phyloP scores from a whole-genome alignment of 2,888 invertebrate genomes.

The Trachelus tabidus region DNA sequence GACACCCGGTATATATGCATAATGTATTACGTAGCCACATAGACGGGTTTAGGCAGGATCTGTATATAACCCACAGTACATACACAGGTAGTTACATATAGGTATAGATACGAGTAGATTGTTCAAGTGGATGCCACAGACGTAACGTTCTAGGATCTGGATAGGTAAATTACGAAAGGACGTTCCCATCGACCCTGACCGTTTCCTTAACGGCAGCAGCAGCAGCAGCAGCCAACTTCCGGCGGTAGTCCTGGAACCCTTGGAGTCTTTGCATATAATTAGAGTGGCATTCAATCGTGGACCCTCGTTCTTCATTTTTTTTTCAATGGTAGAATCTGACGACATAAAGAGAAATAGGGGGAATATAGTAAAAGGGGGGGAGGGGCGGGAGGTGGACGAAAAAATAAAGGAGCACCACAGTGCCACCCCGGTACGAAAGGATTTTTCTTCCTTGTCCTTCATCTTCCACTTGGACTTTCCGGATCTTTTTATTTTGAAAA shows the following conservation, averaged over 20 bases:
- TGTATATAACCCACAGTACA: background rate
- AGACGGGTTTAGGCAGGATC: background rate
- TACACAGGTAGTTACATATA: background rate
- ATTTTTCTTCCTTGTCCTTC: background rate
- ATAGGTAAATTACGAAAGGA: background rate
- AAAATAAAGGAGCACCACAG: background rate
- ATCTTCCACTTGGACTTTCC: background rate
- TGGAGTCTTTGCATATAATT: slow-evolving; percentile 63
- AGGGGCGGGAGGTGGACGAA: background rate
- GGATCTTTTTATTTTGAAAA: slow-evolving; percentile 1
- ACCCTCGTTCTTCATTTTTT: slow-evolving; percentile 24
- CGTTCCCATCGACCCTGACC: background rate
- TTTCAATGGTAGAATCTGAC: slow-evolving; percentile 17
- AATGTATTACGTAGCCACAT: slow-evolving; percentile 36
- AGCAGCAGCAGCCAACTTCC: background rate
- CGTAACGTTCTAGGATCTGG: background rate
- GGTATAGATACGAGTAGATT: background rate
- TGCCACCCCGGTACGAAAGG: background rate
- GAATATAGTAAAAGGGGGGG: too few species aligned
- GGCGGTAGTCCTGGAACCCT: background rate
- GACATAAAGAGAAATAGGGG: background rate
- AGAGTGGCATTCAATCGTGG: slow-evolving; percentile 59
- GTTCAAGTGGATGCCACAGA: background rate
- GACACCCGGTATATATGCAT: slow-evolving; percentile 43
- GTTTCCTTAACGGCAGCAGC: background rate